Conservation (phyloP, 2,888 invertebrate genomes). For the Melinopterus prodromus region DNA sequence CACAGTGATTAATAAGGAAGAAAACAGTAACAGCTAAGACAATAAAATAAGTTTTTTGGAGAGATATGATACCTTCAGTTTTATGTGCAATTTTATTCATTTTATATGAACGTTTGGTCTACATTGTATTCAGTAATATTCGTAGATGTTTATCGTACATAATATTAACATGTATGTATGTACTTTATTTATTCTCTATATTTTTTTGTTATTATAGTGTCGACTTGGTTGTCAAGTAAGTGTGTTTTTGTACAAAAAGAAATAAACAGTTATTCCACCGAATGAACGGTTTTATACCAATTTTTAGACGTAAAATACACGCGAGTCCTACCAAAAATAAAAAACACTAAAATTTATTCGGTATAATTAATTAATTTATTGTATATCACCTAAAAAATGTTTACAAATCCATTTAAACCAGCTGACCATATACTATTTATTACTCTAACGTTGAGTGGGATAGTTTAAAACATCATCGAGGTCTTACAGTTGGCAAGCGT, state of each 20-base stretch:
- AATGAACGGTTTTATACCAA: background rate
- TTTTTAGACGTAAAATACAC: no score
- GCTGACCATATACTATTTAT: background rate
- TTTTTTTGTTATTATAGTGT: background rate
- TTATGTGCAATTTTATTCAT: background rate
- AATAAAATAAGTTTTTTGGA: constrained; percentile 1
- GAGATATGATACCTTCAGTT: background rate
- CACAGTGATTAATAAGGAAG: background rate
- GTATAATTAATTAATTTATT: background rate
- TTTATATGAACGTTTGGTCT: background rate
- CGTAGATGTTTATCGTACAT: constrained; percentile 4
- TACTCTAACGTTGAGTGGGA: background rate
- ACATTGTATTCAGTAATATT: constrained; percentile 4
- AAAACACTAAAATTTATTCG: background rate
- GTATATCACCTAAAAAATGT: constrained; percentile 4
- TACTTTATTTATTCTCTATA: background rate
- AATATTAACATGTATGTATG: background rate
- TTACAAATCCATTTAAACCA: constrained; percentile 1
- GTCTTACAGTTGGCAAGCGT: background rate
- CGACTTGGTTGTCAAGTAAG: background rate
- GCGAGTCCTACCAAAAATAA: background rate
- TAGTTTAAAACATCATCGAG: background rate
- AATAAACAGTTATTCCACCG: constrained; percentile 4
- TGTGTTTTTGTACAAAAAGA: background rate
- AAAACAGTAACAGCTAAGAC: constrained; percentile 4